These are phyloP conservation scores for Adelphocoris suturalis DNA, from an alignment of 2,888 invertebrate species.

Conservation along the genomic window DNA sequence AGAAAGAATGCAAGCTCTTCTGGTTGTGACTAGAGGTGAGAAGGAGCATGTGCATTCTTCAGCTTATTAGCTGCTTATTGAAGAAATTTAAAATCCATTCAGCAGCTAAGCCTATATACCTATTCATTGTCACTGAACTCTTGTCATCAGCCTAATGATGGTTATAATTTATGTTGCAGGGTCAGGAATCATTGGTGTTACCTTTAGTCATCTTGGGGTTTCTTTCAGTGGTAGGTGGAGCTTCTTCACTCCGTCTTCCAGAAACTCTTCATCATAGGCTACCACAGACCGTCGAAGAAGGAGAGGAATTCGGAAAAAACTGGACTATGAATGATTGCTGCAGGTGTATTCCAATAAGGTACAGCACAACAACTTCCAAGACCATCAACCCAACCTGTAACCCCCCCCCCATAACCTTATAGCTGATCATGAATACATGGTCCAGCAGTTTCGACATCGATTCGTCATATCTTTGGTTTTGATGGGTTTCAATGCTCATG, in stretches of 20 bases:
- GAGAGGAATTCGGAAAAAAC: slow-evolving; percentile 91
- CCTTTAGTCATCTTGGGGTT: slow-evolving; percentile 92
- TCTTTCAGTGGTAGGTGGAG: slow-evolving; percentile 89
- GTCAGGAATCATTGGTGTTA: slow-evolving; percentile 89
- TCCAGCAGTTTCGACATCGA: too few relatives aligned
- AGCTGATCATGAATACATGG: too few relatives aligned
- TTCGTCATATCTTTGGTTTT: too few relatives aligned
- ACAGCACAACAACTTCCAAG: neutral
- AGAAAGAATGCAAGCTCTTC: too few relatives aligned
- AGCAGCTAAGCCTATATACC: too few relatives aligned
- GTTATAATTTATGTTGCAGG: slow-evolving; percentile 80
- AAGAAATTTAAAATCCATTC: too few relatives aligned
- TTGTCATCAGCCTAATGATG: too few relatives aligned
- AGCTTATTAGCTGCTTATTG: too few relatives aligned
- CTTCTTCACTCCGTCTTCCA: slow-evolving; percentile 89
- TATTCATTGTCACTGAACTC: too few relatives aligned
- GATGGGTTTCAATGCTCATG: too few relatives aligned
- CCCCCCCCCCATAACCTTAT: neutral
- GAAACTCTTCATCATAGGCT: slow-evolving; percentile 91
- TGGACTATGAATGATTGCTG: slow-evolving; percentile 88
- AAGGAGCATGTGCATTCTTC: too few relatives aligned
- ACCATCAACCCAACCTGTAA: neutral
- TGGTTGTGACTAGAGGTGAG: too few relatives aligned
- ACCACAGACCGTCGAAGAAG: slow-evolving; percentile 93
- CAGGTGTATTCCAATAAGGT: slow-evolving; percentile 82